phyloP scores from a whole-genome alignment of 2,113 vertebrate genomes.

The Peromyscus polionotus region DNA sequence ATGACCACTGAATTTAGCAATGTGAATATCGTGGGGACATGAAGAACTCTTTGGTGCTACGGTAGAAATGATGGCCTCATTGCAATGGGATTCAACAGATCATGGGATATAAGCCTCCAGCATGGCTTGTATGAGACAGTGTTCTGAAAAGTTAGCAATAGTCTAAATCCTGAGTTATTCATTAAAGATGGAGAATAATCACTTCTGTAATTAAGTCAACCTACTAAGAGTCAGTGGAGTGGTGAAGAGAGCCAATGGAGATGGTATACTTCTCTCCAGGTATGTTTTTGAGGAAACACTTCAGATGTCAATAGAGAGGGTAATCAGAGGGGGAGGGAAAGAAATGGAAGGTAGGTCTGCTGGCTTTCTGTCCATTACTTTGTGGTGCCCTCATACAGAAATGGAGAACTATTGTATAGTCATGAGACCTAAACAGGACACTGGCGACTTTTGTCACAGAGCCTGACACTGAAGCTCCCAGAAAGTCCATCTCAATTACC shows the following conservation, averaged over 20 bases:
- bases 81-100: background rate
- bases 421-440: background rate
- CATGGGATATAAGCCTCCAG: background rate
- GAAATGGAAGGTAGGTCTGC: background rate
- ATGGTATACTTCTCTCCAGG: background rate
- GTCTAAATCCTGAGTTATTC: background rate
- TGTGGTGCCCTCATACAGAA: too few species aligned
- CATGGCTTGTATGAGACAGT: background rate
- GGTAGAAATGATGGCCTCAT: too few species aligned
- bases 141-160: background rate
- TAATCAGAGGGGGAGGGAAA: background rate
- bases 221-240: background rate
- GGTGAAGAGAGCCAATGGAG: background rate
- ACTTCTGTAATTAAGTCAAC: background rate
- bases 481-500: background rate
- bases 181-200: background rate
- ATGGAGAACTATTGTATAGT: background rate
- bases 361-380: background rate
- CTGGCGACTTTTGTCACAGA: background rate
- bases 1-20: background rate
- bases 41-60: background rate
- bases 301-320: background rate
- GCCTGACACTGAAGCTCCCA: background rate
- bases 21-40: background rate
- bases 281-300: background rate